Conservation (phyloP, 2,797 vertebrate genomes). For the Todus mexicanus region DNA sequence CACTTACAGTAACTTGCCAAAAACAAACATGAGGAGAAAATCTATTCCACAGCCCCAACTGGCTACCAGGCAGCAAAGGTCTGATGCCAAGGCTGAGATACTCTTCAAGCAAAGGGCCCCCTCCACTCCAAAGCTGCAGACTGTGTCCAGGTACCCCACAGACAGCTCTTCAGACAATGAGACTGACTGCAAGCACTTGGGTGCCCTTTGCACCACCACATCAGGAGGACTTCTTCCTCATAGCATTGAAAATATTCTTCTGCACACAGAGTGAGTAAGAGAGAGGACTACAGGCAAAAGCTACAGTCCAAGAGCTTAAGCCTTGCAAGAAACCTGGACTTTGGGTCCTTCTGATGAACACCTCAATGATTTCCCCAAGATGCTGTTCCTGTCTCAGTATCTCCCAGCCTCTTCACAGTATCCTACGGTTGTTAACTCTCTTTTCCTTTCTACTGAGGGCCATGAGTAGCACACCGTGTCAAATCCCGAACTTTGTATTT, state of each 20-base stretch:
- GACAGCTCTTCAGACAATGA: background rate
- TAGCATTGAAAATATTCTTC: background rate
- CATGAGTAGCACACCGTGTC: background rate
- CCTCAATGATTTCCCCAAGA: background rate
- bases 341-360: background rate
- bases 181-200: rapidly evolving
- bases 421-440: background rate
- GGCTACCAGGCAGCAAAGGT: background rate
- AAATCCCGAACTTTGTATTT: background rate
- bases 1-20: background rate
- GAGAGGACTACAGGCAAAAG: background rate
- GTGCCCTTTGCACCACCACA: rapidly evolving
- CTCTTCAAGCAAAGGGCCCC: background rate
- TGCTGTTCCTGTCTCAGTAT: background rate
- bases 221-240: background rate
- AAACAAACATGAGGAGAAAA: background rate
- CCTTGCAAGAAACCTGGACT: background rate
- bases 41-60: background rate
- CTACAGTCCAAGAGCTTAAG: background rate
- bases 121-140: background rate
- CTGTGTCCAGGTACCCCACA: rapidly evolving
- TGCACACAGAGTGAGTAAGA: background rate
- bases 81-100: background rate
- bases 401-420: background rate
- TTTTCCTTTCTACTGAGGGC: background rate